Evolutionary conservation across 2,797 vertebrate species (phyloP), one percentile per base, ranked within the genome.

Genomic region (Erethizon dorsatum): DNA sequence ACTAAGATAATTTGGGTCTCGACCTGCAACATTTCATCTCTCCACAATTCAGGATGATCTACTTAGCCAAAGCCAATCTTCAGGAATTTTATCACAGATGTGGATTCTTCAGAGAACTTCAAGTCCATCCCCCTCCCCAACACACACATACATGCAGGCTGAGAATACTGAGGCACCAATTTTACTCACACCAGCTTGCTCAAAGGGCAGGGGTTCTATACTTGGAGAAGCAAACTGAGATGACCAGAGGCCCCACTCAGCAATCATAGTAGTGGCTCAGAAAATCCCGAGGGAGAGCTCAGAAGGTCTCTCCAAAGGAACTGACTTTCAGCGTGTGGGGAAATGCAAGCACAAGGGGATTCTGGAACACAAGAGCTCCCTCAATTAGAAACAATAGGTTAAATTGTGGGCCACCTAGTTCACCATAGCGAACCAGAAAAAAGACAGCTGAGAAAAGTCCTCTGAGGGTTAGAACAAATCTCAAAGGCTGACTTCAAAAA

Each of bases 371-470:
- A 94, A 83, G 2, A 71, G 24, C 18, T 24, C 17, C 90, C 37
- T 91, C 75, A 88, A 87, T 73, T 88, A 91, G 67, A 28, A 87
- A 79, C 26, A 91, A 92, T 33, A 88, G 86, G 31, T 41, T 91
- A 88, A 87, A 80, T 0, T 31, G 9, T 65, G 91, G n/a, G 47
- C 45, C 24, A 84, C 24, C 63, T 59, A 47, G 28, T 67, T 83
- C 7, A 84, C 8, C 31, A 9, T 26, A 88, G 71, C 87, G 59
- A 96, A 83, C 31, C 63, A 90, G 47, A 41, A 50, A 17, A 79
- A 93, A 84, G 33, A 83, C 31, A 73, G 47, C 33, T 33, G 41
- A 96, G 73, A 75, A 88, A 52, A 14, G 15, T 14, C 41, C 28
- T 71, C 37, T 11, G 20, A 28, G 59, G 17, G 54, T 90, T 20